Percentiles rank a stretch among this genome's conserved stretches.
Evolutionary conservation across 2,888 invertebrate species (phyloP).

Genomic region (Hetaerina titia): DNA sequence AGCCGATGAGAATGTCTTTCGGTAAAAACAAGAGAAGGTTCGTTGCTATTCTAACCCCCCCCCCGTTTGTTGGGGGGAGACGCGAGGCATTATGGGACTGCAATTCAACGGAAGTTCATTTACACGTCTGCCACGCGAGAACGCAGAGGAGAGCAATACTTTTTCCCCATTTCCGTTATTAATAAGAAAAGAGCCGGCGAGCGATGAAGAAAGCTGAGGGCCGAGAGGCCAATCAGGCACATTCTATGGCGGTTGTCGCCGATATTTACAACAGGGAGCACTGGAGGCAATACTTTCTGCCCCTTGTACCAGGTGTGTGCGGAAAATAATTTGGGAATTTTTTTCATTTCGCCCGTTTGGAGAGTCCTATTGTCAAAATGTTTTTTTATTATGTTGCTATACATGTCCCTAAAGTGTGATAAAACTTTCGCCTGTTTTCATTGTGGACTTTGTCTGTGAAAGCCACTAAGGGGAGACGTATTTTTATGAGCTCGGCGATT

Average conservation of each 20-base stretch:
- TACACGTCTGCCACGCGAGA: neutral
- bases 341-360: too few relatives aligned
- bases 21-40: neutral
- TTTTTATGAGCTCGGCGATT: too few relatives aligned
- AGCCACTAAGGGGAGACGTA: too few relatives aligned
- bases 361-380: too few relatives aligned
- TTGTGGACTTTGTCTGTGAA: too few relatives aligned
- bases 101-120: neutral
- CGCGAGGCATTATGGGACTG: neutral
- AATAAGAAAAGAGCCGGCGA: neutral
- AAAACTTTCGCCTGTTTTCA: too few relatives aligned
- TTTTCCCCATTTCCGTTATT: neutral
- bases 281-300: too few relatives aligned
- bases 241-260: neutral
- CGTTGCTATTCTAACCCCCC: neutral
- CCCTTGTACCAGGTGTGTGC: too few relatives aligned
- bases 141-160: neutral
- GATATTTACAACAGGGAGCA: neutral
- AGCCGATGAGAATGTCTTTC: neutral
- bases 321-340: too few relatives aligned
- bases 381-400: too few relatives aligned
- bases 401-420: too few relatives aligned
- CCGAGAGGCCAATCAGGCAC: neutral
- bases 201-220: neutral
- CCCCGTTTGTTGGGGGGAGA: neutral